Base-by-base conservation (phyloP, 2,797 vertebrate genomes). In the Orientallactaga sibirica region DNA sequence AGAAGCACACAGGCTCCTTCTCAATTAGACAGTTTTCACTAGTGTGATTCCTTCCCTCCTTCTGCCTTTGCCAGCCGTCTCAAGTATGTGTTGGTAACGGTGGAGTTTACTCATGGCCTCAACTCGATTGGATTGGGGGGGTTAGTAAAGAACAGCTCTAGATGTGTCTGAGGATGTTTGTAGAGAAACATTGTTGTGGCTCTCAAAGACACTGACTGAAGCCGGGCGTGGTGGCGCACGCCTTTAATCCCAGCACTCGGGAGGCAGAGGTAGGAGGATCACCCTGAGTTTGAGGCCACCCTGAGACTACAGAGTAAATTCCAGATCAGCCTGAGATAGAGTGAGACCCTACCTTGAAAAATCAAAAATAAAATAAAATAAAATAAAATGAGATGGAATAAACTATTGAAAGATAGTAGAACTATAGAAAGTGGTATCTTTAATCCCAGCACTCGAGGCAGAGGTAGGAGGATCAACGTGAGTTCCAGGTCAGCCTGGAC, bases 21-120 rank as follows among this genome's bases (percentile, higher is more conserved):
- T 48, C 10, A 29, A 25, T 37, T 75, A 68, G 76, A 24, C 29
- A 20, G 1, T 11, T 43, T 19, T 67, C 7, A 0, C 3, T 5
- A 1, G 4, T n/a, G 1, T 14, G 2, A 3, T 20, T 16, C 7
- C 73, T 20, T 16, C 7, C 73, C 15, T 41, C 2, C 1, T 25
- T 20, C 33, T 18, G 0, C 14, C 37, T 84, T 43, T 61, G n/a
- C 43, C 58, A 15, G 2, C 61, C 68, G 14, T 67, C 85, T 67
- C 37, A 14, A 2, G 19, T 7, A 0, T 10, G 11, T 68, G n/a
- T 78, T 41, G 2, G 2, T n/a, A 27, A 16, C 33, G 7, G 2
- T 14, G 37, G 16, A 25, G 25, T 37, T 66, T 52, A 22, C 10
- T 74, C 55, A 48, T 33, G 41, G 33, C 15, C 27, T 73, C 82